phyloP scores from a whole-genome alignment of 1,140 invertebrate genomes.

The Trichonephila clavipes region DNA sequence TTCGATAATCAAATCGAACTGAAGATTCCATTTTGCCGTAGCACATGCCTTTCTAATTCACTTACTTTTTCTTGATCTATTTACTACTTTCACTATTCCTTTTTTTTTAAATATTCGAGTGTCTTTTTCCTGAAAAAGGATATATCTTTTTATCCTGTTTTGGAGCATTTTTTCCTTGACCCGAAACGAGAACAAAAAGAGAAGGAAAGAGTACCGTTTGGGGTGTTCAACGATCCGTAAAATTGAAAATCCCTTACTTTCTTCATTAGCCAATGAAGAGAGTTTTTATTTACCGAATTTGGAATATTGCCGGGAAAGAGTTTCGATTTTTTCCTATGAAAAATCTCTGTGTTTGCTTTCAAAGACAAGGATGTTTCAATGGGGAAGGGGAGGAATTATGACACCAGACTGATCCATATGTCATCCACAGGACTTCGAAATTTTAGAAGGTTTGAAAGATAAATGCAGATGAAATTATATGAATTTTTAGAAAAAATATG shows the following conservation, averaged over 20 bases:
- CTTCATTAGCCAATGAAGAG: constrained; percentile 55
- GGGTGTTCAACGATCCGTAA: constrained; percentile 30
- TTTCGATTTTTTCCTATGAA: constrained; percentile 3
- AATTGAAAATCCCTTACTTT: constrained; percentile 52
- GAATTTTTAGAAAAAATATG: no score
- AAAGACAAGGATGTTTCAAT: no score
- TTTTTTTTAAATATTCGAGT: constrained; percentile 20
- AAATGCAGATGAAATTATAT: neutral
- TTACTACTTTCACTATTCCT: neutral
- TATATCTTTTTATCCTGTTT: neutral
- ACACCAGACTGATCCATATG: neutral
- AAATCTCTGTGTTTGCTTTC: neutral
- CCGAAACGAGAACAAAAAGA: neutral
- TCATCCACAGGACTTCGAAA: no score
- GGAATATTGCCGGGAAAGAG: constrained; percentile 58
- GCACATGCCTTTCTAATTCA: no score
- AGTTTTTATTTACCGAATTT: constrained; percentile 66
- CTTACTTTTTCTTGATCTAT: constrained; percentile 1
- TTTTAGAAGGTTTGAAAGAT: neutral
- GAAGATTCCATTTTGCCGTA: no score
- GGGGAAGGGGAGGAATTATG: neutral
- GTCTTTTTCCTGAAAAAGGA: neutral
- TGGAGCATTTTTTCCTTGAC: neutral
- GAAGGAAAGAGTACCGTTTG: constrained; percentile 44
- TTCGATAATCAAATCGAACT: no score